phyloP scores from a whole-genome alignment of 2,797 vertebrate genomes.

The Chiroxiphia lanceolata region DNA sequence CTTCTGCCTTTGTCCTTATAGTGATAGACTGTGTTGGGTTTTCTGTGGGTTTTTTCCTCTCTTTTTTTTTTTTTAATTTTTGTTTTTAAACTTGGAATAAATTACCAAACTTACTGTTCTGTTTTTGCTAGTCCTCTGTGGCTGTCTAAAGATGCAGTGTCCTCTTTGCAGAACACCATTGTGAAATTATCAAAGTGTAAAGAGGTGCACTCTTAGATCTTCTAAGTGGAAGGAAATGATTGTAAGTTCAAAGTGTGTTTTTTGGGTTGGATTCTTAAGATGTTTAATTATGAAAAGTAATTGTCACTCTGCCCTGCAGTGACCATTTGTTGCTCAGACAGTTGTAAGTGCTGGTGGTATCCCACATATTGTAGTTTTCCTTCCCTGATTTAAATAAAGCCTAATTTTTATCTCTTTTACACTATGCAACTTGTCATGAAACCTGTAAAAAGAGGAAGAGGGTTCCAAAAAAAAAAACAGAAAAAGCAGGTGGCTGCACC shows the following conservation, averaged over 20 bases:
- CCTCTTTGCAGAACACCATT: not conserved
- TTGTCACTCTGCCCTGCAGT: not conserved
- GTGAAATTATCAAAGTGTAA: not conserved
- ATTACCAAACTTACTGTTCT: constrained; percentile 9
- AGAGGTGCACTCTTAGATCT: not conserved
- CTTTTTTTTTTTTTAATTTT: not conserved
- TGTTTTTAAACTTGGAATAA: not conserved
- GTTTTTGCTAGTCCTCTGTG: constrained; percentile 46
- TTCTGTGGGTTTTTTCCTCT: not conserved
- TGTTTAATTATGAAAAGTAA: not conserved
- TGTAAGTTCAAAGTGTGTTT: not conserved
- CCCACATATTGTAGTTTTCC: not conserved
- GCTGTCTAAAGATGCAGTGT: constrained; percentile 72
- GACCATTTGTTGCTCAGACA: not conserved
- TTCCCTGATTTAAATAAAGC: not conserved
- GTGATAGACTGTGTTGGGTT: constrained; percentile 51
- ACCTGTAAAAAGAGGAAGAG: not conserved
- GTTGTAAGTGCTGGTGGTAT: not conserved
- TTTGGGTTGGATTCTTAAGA: not conserved
- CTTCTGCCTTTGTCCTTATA: constrained; percentile 61
- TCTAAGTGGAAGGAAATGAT: not conserved
- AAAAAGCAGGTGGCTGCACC: constrained; percentile 48
- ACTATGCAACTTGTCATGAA: not conserved
- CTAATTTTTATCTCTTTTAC: not conserved
- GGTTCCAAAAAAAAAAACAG: not conserved